These are phyloP conservation scores for Pseudorectes ferrugineus DNA, from an alignment of 2,113 vertebrate genomes.

Conservation along the genomic window DNA sequence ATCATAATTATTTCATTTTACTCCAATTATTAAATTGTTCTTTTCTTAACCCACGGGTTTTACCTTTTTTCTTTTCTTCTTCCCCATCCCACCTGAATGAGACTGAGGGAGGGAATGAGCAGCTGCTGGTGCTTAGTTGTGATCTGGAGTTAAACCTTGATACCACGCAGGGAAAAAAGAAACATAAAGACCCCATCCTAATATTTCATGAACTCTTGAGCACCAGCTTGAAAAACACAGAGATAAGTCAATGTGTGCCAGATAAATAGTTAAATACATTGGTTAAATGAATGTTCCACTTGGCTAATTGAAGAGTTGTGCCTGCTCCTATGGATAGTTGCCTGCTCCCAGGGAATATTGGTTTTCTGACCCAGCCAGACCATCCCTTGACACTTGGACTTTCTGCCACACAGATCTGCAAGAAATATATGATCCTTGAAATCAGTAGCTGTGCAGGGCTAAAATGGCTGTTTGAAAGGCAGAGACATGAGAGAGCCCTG, in stretches of 20 bases:
- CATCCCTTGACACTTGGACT: not conserved
- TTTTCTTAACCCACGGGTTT: not conserved
- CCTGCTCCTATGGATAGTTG: not conserved
- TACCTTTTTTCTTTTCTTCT: not conserved
- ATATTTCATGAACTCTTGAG: not conserved
- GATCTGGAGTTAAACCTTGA: not conserved
- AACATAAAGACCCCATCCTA: fast-evolving
- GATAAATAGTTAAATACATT: not conserved
- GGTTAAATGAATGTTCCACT: not conserved
- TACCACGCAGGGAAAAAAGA: not conserved
- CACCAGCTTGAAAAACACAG: not conserved
- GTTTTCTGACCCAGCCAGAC: not conserved
- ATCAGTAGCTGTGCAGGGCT: not conserved
- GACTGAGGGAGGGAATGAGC: not conserved
- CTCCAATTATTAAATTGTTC: not conserved
- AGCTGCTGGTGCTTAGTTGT: not conserved
- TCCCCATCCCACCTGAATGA: not conserved
- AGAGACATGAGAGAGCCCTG: not conserved
- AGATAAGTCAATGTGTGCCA: not conserved
- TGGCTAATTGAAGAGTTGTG: not conserved
- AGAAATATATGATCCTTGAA: not conserved
- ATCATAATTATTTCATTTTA: not conserved
- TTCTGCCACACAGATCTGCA: not conserved
- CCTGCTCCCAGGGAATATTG: not conserved
- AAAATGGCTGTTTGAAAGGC: not conserved